Evolutionary conservation across 2,113 vertebrate species (phyloP).

Genomic region (Paratilapia polleni): DNA sequence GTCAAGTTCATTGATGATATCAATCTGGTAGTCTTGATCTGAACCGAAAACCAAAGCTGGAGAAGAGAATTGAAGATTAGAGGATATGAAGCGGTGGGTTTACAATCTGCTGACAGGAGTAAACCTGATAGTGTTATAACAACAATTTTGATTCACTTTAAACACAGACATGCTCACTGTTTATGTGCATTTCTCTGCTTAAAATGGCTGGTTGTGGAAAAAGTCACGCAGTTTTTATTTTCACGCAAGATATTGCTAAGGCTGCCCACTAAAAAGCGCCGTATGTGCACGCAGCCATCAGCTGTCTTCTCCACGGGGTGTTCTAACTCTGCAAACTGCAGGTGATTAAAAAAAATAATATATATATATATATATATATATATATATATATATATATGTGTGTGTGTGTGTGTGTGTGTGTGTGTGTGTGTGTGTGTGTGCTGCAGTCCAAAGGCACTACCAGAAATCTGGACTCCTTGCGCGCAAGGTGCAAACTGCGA

Average conservation of each 20-base stretch:
- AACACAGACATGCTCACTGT: neutral
- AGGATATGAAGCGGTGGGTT: neutral
- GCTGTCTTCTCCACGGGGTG: slow-evolving; percentile 38
- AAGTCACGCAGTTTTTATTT: slow-evolving; percentile 32
- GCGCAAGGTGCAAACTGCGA: slow-evolving; percentile 33
- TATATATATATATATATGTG: too few species aligned
- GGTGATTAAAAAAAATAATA: neutral
- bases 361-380: too few species aligned
- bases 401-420: too few species aligned
- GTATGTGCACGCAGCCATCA: slow-evolving; percentile 37
- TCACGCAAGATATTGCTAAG: neutral
- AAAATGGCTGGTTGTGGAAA: neutral
- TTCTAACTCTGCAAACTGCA: slow-evolving; percentile 7
- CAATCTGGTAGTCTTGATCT: slow-evolving; percentile 91
- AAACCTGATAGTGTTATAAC: neutral
- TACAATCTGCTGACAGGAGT: neutral
- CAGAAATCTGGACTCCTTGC: neutral
- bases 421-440: too few species aligned
- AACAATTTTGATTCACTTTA: neutral
- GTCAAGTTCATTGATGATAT: slow-evolving; percentile 91
- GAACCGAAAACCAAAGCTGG: slow-evolving; percentile 88
- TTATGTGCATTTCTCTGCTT: neutral
- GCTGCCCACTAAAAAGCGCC: neutral
- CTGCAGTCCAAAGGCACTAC: neutral
- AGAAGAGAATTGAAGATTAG: slow-evolving; percentile 48